Percentiles rank a stretch among this genome's conserved stretches.
These are phyloP conservation scores for Andrena haemorrhoa DNA, from an alignment of 2,888 invertebrate genomes.

Conservation along the genomic window DNA sequence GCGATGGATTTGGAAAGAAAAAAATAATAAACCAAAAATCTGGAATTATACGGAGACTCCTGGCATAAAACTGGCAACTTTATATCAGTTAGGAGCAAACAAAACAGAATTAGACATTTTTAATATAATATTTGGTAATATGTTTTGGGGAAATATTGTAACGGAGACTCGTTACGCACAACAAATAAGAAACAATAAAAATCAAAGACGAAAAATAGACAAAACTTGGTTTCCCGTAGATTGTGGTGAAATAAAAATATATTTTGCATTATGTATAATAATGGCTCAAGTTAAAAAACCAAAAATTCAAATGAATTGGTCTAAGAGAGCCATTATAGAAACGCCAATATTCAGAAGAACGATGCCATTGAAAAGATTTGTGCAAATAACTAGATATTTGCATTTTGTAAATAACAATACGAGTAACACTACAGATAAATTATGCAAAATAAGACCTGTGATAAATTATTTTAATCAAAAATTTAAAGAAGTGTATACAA, in stretches of 20 bases:
- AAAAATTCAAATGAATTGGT: no score
- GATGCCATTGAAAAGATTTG: no score
- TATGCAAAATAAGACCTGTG: constrained; percentile 1
- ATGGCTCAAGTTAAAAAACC: no score
- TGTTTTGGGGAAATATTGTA: constrained; percentile 57
- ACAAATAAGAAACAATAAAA: constrained; percentile 47
- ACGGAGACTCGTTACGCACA: constrained; percentile 29
- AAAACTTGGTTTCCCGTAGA: constrained; percentile 54
- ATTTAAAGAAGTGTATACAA: constrained; percentile 5
- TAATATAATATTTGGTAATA: constrained; percentile 34
- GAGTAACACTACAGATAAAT: neutral
- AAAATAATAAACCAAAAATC: no score
- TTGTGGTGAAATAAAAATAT: constrained; percentile 63
- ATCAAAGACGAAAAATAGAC: constrained; percentile 48
- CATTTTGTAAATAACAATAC: neutral
- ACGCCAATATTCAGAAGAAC: no score
- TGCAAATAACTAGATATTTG: constrained; percentile 6
- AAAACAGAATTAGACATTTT: no score
- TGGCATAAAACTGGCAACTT: no score
- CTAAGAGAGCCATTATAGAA: no score
- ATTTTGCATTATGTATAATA: no score
- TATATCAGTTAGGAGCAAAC: no score
- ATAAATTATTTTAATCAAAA: neutral
- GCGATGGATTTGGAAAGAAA: no score
- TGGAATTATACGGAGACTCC: no score